phyloP scores from a whole-genome alignment of 2,797 vertebrate species.

The Valencia hispanica region DNA sequence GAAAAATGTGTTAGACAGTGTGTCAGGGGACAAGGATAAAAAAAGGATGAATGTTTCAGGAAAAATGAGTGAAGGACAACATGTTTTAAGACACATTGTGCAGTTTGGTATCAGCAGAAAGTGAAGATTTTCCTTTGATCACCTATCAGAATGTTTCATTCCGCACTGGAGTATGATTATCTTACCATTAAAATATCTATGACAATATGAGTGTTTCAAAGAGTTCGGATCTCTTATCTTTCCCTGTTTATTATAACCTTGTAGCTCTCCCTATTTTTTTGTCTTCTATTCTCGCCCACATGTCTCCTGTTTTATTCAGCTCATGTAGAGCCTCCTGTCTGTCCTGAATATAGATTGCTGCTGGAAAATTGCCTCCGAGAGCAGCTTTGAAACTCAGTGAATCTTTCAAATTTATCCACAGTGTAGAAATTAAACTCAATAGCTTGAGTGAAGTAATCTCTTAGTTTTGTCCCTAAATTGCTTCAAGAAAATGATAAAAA shows the following conservation, averaged over 20 bases:
- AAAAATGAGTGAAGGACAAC: not conserved
- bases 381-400: not conserved
- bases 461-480: not conserved
- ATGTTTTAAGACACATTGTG: not conserved
- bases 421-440: not conserved
- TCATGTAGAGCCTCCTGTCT: constrained; percentile 2
- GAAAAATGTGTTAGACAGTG: not conserved
- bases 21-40: not conserved
- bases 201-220: not conserved
- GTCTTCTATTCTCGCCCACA: not conserved
- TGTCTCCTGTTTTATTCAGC: constrained; percentile 1
- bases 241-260: not conserved
- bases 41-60: not conserved
- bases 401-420: not conserved
- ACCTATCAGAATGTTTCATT: not conserved
- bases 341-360: not conserved
- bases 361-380: constrained; percentile 2
- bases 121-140: not conserved
- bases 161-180: not conserved
- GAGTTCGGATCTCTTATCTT: not conserved
- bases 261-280: not conserved
- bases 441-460: not conserved
- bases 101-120: not conserved
- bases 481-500: not conserved
- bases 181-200: not conserved